Evolutionary conservation across 1,140 invertebrate species (phyloP).

Genomic region (Papilio glaucus): DNA sequence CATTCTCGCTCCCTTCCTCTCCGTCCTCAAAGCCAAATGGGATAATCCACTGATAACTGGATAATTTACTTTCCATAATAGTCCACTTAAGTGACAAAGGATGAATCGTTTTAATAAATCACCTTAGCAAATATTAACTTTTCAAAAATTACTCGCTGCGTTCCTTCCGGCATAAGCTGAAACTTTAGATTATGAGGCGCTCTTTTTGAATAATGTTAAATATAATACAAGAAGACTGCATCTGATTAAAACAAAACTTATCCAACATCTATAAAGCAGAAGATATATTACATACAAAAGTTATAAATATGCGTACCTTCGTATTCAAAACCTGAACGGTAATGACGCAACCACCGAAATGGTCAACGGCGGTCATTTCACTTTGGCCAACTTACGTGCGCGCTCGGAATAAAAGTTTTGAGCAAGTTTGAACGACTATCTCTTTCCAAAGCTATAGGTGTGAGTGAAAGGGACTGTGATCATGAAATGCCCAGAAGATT

Average conservation of each 20-base stretch:
- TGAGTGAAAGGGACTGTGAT: constrained; percentile 46
- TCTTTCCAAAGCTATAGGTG: constrained; percentile 46
- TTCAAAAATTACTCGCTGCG: no score
- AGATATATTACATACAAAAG: constrained; percentile 23
- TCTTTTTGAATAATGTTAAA: constrained; percentile 15
- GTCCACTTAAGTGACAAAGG: no score
- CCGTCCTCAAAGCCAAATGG: no score
- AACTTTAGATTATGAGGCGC: neutral
- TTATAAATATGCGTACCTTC: constrained; percentile 46
- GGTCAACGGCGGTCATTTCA: constrained; percentile 78
- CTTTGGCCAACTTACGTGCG: constrained; percentile 79
- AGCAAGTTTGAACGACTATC: constrained; percentile 45
- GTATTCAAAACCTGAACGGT: constrained; percentile 65
- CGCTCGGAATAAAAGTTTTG: constrained; percentile 49
- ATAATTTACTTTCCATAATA: no score
- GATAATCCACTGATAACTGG: no score
- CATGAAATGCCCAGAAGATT: constrained; percentile 35
- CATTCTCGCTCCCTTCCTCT: no score
- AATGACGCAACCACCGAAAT: constrained; percentile 78
- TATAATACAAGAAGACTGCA: constrained; percentile 4
- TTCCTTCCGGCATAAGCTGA: neutral
- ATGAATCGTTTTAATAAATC: no score
- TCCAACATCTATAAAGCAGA: constrained; percentile 19
- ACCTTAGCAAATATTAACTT: no score
- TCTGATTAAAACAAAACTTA: constrained; percentile 1